These are phyloP conservation scores for Aricia agestis DNA, from an alignment of 1,140 invertebrate species.

Conservation along the genomic window DNA sequence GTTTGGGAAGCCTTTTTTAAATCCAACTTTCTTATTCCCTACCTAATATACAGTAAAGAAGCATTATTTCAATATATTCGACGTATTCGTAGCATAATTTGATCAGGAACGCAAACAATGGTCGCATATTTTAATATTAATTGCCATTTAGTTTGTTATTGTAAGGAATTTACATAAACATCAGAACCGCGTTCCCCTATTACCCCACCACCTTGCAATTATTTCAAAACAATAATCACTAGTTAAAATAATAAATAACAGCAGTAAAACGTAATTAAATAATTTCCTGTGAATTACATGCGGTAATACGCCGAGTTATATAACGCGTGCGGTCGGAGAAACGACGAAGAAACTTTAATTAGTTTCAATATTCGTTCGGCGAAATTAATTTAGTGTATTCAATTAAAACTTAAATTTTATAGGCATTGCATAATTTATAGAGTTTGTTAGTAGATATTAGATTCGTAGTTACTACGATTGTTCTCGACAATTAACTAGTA, in stretches of 20 bases:
- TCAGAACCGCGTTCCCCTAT: neutral
- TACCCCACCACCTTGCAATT: neutral
- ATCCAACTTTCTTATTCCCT: neutral
- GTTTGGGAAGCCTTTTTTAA: too few relatives aligned
- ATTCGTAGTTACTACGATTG: neutral
- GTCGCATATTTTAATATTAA: slow-evolving; percentile 1
- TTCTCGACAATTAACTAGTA: neutral
- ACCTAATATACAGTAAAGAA: neutral
- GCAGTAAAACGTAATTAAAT: slow-evolving; percentile 21
- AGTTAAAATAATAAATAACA: slow-evolving; percentile 8
- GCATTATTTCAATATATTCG: neutral
- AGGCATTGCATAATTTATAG: slow-evolving; percentile 2
- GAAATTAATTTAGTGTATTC: slow-evolving; percentile 46
- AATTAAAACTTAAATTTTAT: slow-evolving; percentile 15
- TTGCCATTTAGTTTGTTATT: neutral
- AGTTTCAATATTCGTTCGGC: slow-evolving; percentile 33
- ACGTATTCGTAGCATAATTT: neutral
- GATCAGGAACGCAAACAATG: neutral
- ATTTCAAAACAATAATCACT: slow-evolving; percentile 10
- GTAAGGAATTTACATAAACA: slow-evolving; percentile 1
- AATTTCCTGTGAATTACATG: slow-evolving; percentile 23
- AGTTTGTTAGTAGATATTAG: neutral
- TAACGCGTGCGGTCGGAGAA: slow-evolving; percentile 39
- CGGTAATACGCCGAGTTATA: slow-evolving; percentile 31
- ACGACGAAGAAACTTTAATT: slow-evolving; percentile 56